These are phyloP conservation scores for Drosophila ambigua DNA, from an alignment of 1,140 invertebrate species.

Conservation along the genomic window DNA sequence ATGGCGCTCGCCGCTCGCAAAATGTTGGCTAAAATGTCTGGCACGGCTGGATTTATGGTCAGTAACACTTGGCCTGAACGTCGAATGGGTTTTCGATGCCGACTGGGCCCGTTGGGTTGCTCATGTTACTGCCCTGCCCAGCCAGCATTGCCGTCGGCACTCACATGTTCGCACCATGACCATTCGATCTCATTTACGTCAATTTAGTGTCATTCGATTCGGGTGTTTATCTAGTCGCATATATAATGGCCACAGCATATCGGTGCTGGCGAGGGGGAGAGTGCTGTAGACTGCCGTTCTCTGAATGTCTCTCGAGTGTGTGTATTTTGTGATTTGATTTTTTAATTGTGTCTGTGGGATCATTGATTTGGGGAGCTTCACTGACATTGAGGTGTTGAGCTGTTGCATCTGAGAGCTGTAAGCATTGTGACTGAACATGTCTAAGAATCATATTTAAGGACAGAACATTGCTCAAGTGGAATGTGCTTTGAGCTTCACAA, in stretches of 20 bases:
- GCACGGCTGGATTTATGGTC: slow-evolving; percentile 70
- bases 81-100: slow-evolving; percentile 66
- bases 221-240: slow-evolving; percentile 63
- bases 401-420: too few species aligned
- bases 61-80: slow-evolving; percentile 69
- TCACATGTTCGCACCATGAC: slow-evolving; percentile 46
- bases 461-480: too few species aligned
- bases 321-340: neutral
- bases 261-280: neutral
- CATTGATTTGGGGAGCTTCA: neutral
- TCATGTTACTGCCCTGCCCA: slow-evolving; percentile 36
- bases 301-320: neutral
- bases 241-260: slow-evolving; percentile 30
- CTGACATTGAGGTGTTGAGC: neutral
- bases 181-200: slow-evolving; percentile 76
- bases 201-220: slow-evolving; percentile 70
- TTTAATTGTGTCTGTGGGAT: slow-evolving; percentile 3
- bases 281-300: slow-evolving; percentile 1
- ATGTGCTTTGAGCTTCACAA: too few species aligned
- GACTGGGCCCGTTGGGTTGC: slow-evolving; percentile 26
- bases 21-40: slow-evolving; percentile 73
- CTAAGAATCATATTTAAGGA: too few species aligned
- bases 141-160: slow-evolving; percentile 55
- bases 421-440: too few species aligned
- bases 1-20: slow-evolving; percentile 34